Evolutionary conservation across 2,797 vertebrate genomes (phyloP).

Genomic region (Percopsis omiscomaycus): DNA sequence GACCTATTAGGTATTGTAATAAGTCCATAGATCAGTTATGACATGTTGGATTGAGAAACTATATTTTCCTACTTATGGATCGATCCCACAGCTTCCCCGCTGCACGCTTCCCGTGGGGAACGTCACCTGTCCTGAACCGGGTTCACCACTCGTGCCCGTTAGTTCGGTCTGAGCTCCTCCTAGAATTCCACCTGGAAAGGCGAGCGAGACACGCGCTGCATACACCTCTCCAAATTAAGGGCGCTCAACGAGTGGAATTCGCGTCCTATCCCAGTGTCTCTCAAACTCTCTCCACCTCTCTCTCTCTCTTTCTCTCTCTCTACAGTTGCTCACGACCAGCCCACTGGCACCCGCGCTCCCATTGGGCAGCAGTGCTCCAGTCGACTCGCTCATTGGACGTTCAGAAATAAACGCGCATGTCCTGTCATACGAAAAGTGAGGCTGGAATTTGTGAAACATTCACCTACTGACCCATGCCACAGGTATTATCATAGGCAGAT

Average conservation of each 20-base stretch:
- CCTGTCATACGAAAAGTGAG: conserved; percentile 5
- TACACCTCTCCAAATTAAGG: conserved; percentile 76
- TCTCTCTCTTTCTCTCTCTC: conserved; percentile 66
- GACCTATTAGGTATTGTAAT: too few relatives aligned
- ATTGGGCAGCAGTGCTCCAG: conserved; percentile 58
- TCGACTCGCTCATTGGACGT: conserved; percentile 55
- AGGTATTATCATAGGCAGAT: background rate
- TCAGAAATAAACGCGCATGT: conserved; percentile 6
- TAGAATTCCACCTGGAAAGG: conserved; percentile 77
- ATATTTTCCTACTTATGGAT: conserved; percentile 45
- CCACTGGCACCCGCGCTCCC: conserved; percentile 42
- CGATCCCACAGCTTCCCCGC: conserved; percentile 60
- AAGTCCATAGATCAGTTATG: background rate
- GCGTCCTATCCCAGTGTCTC: conserved; percentile 72
- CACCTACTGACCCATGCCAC: conserved; percentile 33
- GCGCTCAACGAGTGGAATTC: conserved; percentile 77
- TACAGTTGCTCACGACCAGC: conserved; percentile 58
- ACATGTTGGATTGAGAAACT: conserved; percentile 36
- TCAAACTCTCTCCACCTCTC: conserved; percentile 70
- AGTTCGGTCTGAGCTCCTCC: conserved; percentile 68
- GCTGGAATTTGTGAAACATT: conserved; percentile 32
- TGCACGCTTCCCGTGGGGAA: conserved; percentile 67
- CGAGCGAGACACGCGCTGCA: conserved; percentile 71
- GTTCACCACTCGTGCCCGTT: conserved; percentile 74
- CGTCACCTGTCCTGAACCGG: conserved; percentile 75